A percentile compares a stretch with the other conserved stretches of the same genome.
Conservation (phyloP, 2,888 invertebrate genomes). For the Ametastegia equiseti region DNA sequence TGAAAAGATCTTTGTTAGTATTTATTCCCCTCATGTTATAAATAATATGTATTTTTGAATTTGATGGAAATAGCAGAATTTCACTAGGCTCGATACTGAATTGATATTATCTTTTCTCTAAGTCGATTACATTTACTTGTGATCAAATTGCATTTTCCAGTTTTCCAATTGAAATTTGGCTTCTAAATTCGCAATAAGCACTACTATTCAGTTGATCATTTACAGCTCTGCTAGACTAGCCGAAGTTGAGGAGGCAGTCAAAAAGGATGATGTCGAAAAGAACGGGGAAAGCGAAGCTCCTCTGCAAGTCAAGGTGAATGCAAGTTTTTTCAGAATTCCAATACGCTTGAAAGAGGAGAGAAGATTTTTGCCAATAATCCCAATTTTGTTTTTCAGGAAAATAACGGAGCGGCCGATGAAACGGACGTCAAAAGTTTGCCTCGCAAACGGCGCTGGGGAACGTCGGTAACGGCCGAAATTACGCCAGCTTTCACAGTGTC, state of each 20-base stretch:
- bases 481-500: constrained; percentile 85
- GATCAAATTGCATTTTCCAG: no score
- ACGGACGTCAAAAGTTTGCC: constrained; percentile 67
- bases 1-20: constrained; percentile 74
- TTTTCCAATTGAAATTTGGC: no score
- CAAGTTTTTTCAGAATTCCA: background rate
- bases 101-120: no score
- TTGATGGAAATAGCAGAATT: no score
- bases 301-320: constrained; percentile 66
- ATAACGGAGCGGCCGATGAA: constrained; percentile 64
- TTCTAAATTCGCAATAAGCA: no score
- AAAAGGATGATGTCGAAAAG: constrained; percentile 61
- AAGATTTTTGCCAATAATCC: background rate
- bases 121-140: no score
- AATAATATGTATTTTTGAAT: no score
- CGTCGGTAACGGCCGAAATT: constrained; percentile 73
- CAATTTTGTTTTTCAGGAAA: constrained; percentile 63
- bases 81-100: no score
- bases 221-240: constrained; percentile 65
- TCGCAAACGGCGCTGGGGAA: constrained; percentile 76
- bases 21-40: no score
- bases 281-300: constrained; percentile 58
- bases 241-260: constrained; percentile 61
- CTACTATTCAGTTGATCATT: no score
- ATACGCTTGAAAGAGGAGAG: background rate